Conservation (phyloP, 1,140 invertebrate species). For the Anthonomus grandis region DNA sequence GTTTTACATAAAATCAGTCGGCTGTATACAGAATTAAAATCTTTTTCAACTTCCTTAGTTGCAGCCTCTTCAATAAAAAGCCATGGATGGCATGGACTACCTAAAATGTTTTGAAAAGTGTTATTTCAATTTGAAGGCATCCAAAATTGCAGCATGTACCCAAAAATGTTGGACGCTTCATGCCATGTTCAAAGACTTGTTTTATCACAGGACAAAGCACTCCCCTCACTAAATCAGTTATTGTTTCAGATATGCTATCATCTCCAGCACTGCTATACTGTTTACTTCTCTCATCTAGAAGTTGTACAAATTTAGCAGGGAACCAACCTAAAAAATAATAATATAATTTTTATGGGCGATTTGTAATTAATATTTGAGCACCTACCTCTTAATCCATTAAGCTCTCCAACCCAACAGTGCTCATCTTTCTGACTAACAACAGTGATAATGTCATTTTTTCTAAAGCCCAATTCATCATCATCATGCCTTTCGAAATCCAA, state of each 20-base stretch:
- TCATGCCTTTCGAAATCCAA: slow-evolving; percentile 97
- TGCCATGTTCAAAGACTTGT: slow-evolving; percentile 93
- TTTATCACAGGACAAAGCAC: slow-evolving; percentile 91
- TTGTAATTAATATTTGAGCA: not conserved
- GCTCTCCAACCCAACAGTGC: slow-evolving; percentile 99
- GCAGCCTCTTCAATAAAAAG: slow-evolving; percentile 97
- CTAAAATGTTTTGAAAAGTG: slow-evolving; percentile 47
- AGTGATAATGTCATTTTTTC: slow-evolving; percentile 97
- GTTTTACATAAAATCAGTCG: slow-evolving; percentile 96
- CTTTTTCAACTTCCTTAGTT: slow-evolving; percentile 92
- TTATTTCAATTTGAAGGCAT: not conserved
- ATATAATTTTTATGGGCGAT: slow-evolving; percentile 1
- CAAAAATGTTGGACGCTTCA: slow-evolving; percentile 82
- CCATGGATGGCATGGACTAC: slow-evolving; percentile 96
- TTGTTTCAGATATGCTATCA: slow-evolving; percentile 92
- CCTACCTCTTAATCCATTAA: slow-evolving; percentile 88
- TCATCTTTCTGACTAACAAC: slow-evolving; percentile 98
- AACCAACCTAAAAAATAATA: slow-evolving; percentile 77
- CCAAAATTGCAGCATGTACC: slow-evolving; percentile 42
- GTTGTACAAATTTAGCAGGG: slow-evolving; percentile 96
- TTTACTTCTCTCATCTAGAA: slow-evolving; percentile 96
- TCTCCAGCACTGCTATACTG: slow-evolving; percentile 95
- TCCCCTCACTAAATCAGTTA: slow-evolving; percentile 94
- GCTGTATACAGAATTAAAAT: slow-evolving; percentile 97
- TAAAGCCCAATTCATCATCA: slow-evolving; percentile 97